phyloP scores from a whole-genome alignment of 53 echinoderm and acorn worm genomes.

The Mesocentrotus franciscanus region DNA sequence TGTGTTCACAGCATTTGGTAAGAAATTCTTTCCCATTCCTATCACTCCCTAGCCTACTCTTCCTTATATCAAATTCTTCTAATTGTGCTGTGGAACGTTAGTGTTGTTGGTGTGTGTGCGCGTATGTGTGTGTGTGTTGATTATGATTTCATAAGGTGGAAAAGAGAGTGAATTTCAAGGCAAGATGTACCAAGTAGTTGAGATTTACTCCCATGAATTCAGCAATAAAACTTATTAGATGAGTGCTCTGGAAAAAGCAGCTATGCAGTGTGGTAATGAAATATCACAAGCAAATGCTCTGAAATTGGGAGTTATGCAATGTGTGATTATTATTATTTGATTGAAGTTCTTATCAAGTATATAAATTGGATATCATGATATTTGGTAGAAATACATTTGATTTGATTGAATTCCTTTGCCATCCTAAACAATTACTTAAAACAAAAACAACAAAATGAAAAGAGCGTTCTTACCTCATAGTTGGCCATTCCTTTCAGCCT shows the following conservation, averaged over 20 bases:
- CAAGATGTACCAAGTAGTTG: not conserved
- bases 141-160: not conserved
- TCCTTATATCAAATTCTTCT: not conserved
- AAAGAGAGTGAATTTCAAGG: not conserved
- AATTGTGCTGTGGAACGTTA: not conserved
- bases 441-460: not conserved
- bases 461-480: constrained; percentile 45
- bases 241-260: too few relatives aligned
- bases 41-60: not conserved
- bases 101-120: not conserved
- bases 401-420: not conserved
- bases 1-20: not conserved
- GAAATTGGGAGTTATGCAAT: too few relatives aligned
- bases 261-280: too few relatives aligned
- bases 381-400: not conserved
- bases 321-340: too few relatives aligned
- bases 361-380: not conserved
- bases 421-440: not conserved
- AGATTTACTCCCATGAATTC: too few relatives aligned
- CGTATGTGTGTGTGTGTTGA: not conserved
- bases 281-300: too few relatives aligned
- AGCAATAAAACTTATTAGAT: too few relatives aligned
- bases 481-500: constrained; percentile 55
- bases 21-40: not conserved
- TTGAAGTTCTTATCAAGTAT: too few relatives aligned